phyloP scores from a whole-genome alignment of 2,113 vertebrate genomes.

The Vulpes ferrilata region DNA sequence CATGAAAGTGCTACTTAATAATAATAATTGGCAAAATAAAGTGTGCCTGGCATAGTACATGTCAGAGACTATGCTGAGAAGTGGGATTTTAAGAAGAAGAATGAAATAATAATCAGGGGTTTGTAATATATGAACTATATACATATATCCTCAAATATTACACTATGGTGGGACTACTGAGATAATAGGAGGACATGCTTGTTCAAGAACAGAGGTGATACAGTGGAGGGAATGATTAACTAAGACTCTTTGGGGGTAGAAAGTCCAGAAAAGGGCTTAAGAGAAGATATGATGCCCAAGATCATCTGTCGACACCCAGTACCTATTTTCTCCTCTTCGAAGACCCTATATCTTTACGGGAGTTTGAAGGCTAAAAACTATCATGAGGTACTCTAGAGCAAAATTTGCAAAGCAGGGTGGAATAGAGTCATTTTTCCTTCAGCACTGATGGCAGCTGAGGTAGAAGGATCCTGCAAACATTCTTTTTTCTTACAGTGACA shows the following conservation, averaged over 20 bases:
- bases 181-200: not conserved
- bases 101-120: not conserved
- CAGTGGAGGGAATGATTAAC: not conserved
- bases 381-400: not conserved
- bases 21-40: conserved; percentile 53
- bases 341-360: not conserved
- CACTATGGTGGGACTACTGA: not conserved
- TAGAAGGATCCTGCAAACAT: not conserved
- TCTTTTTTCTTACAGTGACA: not conserved
- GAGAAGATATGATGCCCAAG: not conserved
- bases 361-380: not conserved
- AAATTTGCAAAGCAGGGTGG: not conserved
- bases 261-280: not conserved
- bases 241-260: not conserved
- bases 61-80: not conserved
- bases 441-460: not conserved
- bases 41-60: not conserved
- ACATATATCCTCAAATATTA: not conserved
- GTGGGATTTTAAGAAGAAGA: not conserved
- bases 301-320: not conserved
- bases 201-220: not conserved
- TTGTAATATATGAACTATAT: not conserved
- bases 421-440: not conserved
- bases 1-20: conserved; percentile 32
- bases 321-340: not conserved